Percentiles rank a stretch among this genome's conserved stretches.
Evolutionary conservation across 2,888 invertebrate genomes (phyloP).

Genomic region (Orthosia cruda): DNA sequence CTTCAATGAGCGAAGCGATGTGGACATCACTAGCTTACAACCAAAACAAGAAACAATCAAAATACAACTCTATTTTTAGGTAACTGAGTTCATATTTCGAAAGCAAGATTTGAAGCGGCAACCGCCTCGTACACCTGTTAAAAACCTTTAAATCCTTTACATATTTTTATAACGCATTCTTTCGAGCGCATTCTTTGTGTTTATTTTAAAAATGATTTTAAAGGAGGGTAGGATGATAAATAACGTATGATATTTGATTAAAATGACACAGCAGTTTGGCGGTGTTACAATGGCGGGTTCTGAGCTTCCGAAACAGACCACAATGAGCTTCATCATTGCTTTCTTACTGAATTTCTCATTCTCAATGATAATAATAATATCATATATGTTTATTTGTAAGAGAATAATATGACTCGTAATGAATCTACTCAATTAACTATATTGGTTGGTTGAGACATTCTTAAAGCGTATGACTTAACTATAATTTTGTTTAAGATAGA

Average conservation of each 20-base stretch:
- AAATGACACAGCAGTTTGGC: conserved; percentile 82
- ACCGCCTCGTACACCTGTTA: conserved; percentile 86
- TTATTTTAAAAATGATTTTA: conserved; percentile 80
- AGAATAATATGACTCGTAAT: conserved; percentile 63
- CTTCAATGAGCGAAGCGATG: conserved; percentile 86
- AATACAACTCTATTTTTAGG: conserved; percentile 35
- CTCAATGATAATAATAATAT: conserved; percentile 55
- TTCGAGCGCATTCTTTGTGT: conserved; percentile 83
- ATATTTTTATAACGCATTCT: conserved; percentile 89
- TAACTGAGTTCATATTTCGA: conserved; percentile 44
- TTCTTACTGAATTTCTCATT: conserved; percentile 75
- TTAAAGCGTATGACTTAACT: conserved; percentile 39
- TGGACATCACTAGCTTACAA: conserved; percentile 69
- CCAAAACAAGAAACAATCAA: conserved; percentile 28
- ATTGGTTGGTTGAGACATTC: conserved; percentile 25
- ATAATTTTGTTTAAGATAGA: conserved; percentile 20
- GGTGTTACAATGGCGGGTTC: conserved; percentile 70
- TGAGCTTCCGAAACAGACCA: conserved; percentile 78
- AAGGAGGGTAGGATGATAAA: conserved; percentile 80
- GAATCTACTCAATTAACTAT: conserved; percentile 53
- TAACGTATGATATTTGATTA: conserved; percentile 83
- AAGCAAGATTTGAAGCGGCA: conserved; percentile 55
- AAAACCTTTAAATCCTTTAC: conserved; percentile 86
- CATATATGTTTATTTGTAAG: conserved; percentile 53
- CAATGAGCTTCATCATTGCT: conserved; percentile 74